Percentiles rank a stretch among this genome's conserved stretches.
phyloP scores from a whole-genome alignment of 2,113 vertebrate species.

The Pogonocichla stellata region DNA sequence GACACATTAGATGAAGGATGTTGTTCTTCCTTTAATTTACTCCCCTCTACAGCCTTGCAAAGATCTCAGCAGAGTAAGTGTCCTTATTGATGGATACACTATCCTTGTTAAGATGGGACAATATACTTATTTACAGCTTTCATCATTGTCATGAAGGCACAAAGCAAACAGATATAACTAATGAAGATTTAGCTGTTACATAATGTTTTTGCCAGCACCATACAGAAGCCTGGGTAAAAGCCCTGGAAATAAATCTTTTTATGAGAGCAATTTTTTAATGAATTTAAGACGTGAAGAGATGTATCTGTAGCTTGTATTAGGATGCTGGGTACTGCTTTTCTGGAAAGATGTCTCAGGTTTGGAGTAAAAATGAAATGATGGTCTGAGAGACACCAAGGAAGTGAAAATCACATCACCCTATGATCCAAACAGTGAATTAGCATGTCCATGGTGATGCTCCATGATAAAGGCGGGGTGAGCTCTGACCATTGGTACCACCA shows the following conservation, averaged over 20 bases:
- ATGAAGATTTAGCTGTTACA: constrained; percentile 55
- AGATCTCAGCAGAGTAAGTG: constrained; percentile 52
- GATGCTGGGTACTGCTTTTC: background rate
- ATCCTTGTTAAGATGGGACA: constrained; percentile 49
- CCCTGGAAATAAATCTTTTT: background rate
- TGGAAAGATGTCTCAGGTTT: background rate
- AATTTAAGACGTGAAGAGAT: background rate
- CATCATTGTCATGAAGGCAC: constrained; percentile 41
- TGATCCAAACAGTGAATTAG: rapidly evolving
- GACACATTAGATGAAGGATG: constrained; percentile 55
- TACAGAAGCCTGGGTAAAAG: background rate
- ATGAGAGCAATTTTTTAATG: background rate
- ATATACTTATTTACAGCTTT: constrained; percentile 57
- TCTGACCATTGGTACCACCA: background rate
- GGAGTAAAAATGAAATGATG: background rate
- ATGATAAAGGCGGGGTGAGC: rapidly evolving
- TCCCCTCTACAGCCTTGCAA: constrained; percentile 38
- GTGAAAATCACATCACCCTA: background rate
- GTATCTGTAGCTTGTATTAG: background rate
- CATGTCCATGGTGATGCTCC: rapidly evolving
- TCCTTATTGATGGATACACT: constrained; percentile 62
- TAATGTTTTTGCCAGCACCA: background rate
- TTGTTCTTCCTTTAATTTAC: constrained; percentile 57
- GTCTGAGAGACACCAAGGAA: background rate
- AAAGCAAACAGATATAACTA: constrained; percentile 58